These are phyloP conservation scores for Lumbricus terrestris DNA, from an alignment of 2,888 invertebrate species.

Conservation along the genomic window DNA sequence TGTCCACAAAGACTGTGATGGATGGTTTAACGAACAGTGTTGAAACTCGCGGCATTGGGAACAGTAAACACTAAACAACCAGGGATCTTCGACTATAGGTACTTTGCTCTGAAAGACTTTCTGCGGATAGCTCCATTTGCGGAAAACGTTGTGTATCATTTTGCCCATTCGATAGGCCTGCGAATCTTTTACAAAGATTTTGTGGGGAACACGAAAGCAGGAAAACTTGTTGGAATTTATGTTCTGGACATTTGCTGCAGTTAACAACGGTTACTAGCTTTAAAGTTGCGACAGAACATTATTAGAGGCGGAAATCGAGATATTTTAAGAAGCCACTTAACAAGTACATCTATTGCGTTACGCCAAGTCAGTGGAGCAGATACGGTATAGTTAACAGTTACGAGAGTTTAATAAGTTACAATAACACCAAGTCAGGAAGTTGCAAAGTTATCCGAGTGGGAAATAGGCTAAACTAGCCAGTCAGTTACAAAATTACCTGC, in stretches of 20 bases:
- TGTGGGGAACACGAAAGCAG: not conserved
- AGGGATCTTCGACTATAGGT: not conserved
- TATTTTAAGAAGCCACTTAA: not conserved
- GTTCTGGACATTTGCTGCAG: not conserved
- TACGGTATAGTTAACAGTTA: no score
- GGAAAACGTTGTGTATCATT: not conserved
- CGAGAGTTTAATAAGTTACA: no score
- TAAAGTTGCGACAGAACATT: not conserved
- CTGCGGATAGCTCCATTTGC: not conserved
- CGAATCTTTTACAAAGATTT: not conserved
- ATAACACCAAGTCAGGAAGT: no score
- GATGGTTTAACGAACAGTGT: not conserved
- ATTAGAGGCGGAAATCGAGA: no score
- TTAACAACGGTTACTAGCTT: not conserved
- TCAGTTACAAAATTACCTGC: not conserved
- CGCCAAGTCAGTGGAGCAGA: no score
- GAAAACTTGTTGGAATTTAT: not conserved
- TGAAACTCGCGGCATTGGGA: not conserved
- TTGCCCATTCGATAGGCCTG: not conserved
- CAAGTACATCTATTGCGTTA: no score
- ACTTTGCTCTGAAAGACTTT: not conserved
- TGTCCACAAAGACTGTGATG: not conserved
- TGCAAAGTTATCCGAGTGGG: no score
- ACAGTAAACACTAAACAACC: not conserved
- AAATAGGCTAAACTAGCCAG: not conserved